Evolutionary conservation across 1,140 invertebrate species (phyloP).

Genomic region (Drosophila tropicalis): DNA sequence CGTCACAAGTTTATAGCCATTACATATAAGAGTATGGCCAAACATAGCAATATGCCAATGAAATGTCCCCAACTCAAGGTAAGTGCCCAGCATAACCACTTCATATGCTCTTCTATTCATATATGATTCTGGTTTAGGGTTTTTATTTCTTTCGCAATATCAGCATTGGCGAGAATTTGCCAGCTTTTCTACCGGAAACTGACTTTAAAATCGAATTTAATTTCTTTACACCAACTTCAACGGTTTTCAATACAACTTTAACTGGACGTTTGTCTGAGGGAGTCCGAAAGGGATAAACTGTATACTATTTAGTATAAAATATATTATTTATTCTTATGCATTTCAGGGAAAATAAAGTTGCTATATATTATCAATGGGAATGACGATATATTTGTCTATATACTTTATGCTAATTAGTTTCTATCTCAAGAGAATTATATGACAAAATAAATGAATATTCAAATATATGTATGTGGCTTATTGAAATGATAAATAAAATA

Average conservation of each 20-base stretch:
- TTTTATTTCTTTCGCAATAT: constrained; percentile 41
- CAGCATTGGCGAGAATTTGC: constrained; percentile 40
- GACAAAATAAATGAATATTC: too few species aligned
- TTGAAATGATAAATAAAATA: too few species aligned
- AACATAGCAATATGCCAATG: constrained; percentile 4
- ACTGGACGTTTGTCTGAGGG: constrained; percentile 26
- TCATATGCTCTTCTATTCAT: too few species aligned
- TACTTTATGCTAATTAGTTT: too few species aligned
- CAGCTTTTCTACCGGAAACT: constrained; percentile 40
- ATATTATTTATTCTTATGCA: background rate
- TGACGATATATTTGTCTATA: too few species aligned
- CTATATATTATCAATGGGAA: background rate
- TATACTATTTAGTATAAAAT: background rate
- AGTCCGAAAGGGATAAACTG: constrained; percentile 8
- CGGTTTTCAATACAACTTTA: constrained; percentile 21
- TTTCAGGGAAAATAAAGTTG: constrained; percentile 16
- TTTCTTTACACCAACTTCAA: constrained; percentile 13
- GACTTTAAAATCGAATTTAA: constrained; percentile 50
- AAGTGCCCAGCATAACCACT: too few species aligned
- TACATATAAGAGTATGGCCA: constrained; percentile 28
- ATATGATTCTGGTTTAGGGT: constrained; percentile 42
- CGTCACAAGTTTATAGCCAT: constrained; percentile 32
- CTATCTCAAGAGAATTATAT: too few species aligned
- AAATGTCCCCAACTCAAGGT: constrained; percentile 53
- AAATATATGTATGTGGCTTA: too few species aligned